Base-by-base conservation (phyloP, 1,140 invertebrate species). In the Aphidius gifuensis region DNA sequence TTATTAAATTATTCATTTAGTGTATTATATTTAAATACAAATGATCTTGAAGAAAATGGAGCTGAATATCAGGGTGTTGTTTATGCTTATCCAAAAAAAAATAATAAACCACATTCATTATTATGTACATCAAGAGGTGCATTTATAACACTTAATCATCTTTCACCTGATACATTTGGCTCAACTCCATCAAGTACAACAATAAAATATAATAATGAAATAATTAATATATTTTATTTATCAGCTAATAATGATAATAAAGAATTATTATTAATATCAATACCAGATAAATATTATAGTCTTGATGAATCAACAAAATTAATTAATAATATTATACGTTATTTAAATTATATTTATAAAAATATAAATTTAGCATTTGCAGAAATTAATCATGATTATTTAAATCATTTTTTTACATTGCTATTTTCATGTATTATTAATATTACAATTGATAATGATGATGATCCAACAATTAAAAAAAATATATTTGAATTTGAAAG, bases 81-180 rank as follows among this genome's bases (percentile, higher is more conserved):
- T 5, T 90, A 90, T 71, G 86, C 84, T 55, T 90, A 85, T 77
- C 88, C 88, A 5, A 80, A 82, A 66, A 85, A 85, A 0, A 82
- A 83, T 49, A 83, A 78, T 68, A 86, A 85, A 71, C 86, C 83
- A 63, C 64, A 71, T 11, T 73, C 76, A 40, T 59, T 76, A 64
- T 71, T 90, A n/a, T 85, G 83, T 59, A 79, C 79, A 39, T 83
- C 83, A 7, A 83, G 85, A 72, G 88, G 88, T 44, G 84, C 87
- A 46, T 89, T 87, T 75, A 81, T 89, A 38, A 90, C 88, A 5
- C 74, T 89, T 9, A 86, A 86, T 74, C 87, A 89, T 72, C 82
- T 90, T 69, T 74, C 88, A 39, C 82, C 86, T 21, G 86, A 87
- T 66, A 82, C 86, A 50, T 78, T 85, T 60, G 84, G 83, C 16